Base-by-base conservation (phyloP, 2,113 vertebrate species). In the Sylvia atricapilla region DNA sequence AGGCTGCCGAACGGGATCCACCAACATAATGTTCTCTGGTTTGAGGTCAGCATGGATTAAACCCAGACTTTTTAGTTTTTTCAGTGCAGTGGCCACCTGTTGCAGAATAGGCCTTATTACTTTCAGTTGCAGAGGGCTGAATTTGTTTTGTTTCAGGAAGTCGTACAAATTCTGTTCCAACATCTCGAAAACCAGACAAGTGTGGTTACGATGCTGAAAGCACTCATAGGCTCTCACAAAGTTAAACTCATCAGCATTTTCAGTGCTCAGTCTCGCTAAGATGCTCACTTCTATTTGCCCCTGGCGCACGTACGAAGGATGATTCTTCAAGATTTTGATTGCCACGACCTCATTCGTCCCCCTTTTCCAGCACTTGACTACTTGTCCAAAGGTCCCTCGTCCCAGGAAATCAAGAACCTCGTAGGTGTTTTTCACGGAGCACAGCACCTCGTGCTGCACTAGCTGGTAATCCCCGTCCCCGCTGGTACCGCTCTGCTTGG, bases 11-110 rank as follows among this genome's bases (percentile, higher is more conserved):
- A 99, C 97, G 81, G 99, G 99, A 98, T 99, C 99, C 98, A 99
- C 99, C 97, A 99, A 98, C 99, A 99, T 99, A 97, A 99, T 99
- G 98, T 99, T 99, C 97, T 99, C 99, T 60, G 99, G 99, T 98
- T 99, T 99, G 95, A 99, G 99, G 97, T 99, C 99, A 93, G 99
- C 99, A 87, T 99, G 99, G 96, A 99, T 99, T 98, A 99, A 99
- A 97, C 99, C 99, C 98, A 99, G 98, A 97, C 98, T 98, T 98
- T 99, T 99, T 44, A 99, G 96, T 98, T 99, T 99, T 97, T 99
- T 99, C 98, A 99, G 98, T 93, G 99, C 99, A 94, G 98, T 99
- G 89, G 99, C 99, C 96, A 99, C 99, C 98, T 99, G 99, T 97
- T 99, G 99, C 93, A 99, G 98, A 97, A 99, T 99, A 60, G 99